Evolutionary conservation across 2,888 invertebrate genomes (phyloP), one percentile per base, ranked within the genome.

Genomic region (Limenitis camilla): DNA sequence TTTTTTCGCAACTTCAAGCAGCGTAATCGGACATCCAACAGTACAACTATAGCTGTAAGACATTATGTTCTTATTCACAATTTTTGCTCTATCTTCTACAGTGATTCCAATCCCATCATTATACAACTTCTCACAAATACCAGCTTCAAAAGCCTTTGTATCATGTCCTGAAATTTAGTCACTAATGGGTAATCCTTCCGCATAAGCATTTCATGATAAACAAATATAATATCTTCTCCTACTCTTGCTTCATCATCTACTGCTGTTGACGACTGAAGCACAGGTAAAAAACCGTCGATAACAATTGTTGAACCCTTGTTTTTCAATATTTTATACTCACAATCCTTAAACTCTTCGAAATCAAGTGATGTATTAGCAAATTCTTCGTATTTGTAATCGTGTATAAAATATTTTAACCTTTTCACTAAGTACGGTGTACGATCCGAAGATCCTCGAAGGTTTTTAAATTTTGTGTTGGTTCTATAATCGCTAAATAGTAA

Each of bases 141-240:
- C 85, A n/a, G 74, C 70, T 59, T 85, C 83, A 73, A 75, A 0
- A 86, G 60, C n/a, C 72, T 65, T 27, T 48, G 33, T 5, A 76
- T 48, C 0, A 72, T 59, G 4, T 63, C 64, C 9, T 69, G 64
- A 40, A 82, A 68, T 6, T 59, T 67, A 0, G 10, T 46, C 0
- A 67, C 65, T 0, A 82, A 52, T 2, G 62, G 49, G 53, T 69
- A 69, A 9, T 70, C 57, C 40, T 75, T 81, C 1, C 71, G 60
- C 0, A 83, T 62, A 10, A 79, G 30, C 72, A 86, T 84, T 58
- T 84, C 81, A 35, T 80, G 77, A 48, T 73, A 84, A 0, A 79
- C 63, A 0, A 68, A 69, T 0, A 85, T 8, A 7, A 82, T 43
- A 40, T 74, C 75, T 32, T 84, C 76, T 1, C 62, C 5, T 3